A percentile compares a stretch with the other conserved stretches of the same genome.
Conservation (phyloP, 1,140 invertebrate genomes). For the Cydia pomonella region DNA sequence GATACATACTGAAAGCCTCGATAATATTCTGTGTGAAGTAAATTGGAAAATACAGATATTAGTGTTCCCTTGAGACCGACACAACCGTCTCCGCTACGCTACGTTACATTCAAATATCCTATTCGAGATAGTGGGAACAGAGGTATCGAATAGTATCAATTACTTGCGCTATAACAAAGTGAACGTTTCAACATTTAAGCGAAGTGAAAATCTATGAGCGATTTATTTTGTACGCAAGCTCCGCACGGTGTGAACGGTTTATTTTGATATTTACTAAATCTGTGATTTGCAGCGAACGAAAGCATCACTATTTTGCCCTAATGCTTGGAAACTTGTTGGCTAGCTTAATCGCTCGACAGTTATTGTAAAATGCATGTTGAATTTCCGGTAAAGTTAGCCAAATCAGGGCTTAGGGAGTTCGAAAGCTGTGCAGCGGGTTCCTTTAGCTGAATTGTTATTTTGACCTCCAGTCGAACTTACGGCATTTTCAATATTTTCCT, state of each 20-base stretch:
- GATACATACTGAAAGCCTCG: background rate
- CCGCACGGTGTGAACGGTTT: background rate
- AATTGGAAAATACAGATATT: constrained; percentile 10
- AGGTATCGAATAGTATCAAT: constrained; percentile 11
- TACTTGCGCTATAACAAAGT: background rate
- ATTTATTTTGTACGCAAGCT: constrained; percentile 7
- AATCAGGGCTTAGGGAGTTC: constrained; percentile 17
- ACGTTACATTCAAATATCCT: constrained; percentile 1
- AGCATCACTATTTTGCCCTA: background rate
- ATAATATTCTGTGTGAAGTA: constrained; percentile 11
- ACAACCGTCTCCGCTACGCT: background rate
- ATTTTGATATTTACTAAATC: constrained; percentile 23
- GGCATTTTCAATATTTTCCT: background rate
- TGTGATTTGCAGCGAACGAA: constrained; percentile 1
- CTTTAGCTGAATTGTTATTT: constrained; percentile 4
- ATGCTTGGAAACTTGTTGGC: constrained; percentile 19
- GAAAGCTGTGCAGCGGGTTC: constrained; percentile 14
- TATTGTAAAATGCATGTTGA: constrained; percentile 24
- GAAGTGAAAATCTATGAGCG: background rate
- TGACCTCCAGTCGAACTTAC: constrained; percentile 8
- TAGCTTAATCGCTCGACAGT: constrained; percentile 19
- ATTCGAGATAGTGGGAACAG: background rate
- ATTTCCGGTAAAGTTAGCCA: constrained; percentile 14
- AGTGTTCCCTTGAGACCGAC: background rate
- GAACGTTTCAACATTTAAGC: constrained; percentile 4